These are phyloP conservation scores for Petrocephalus microphthalmus DNA, from an alignment of 2,113 vertebrate genomes.

Conservation along the genomic window DNA sequence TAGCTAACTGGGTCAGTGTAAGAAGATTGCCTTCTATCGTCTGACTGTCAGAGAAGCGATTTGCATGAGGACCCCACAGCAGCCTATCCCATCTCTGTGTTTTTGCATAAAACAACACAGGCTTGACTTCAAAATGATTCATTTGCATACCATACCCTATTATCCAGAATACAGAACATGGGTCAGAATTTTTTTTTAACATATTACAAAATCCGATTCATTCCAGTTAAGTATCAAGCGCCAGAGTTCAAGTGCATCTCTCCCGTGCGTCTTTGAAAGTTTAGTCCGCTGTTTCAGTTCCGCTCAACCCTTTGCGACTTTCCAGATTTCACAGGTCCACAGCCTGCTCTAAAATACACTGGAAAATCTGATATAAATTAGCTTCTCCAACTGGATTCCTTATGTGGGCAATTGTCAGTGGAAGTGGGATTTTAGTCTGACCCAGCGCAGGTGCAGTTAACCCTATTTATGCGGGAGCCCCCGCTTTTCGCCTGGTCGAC, in stretches of 20 bases:
- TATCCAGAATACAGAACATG: not conserved
- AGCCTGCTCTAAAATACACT: not conserved
- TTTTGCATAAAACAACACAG: conserved; percentile 87
- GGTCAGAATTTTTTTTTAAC: not conserved
- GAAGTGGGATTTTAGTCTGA: not conserved
- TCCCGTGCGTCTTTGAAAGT: not conserved
- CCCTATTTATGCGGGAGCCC: not conserved
- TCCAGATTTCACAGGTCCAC: not conserved
- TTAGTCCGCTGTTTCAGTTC: not conserved
- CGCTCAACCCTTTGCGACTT: not conserved
- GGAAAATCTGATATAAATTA: not conserved
- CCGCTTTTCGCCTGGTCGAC: not conserved
- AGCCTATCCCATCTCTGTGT: conserved; percentile 65
- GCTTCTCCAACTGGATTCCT: not conserved
- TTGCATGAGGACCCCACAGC: conserved; percentile 72
- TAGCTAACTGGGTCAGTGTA: conserved; percentile 53
- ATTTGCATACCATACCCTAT: conserved; percentile 10
- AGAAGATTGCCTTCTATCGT: conserved; percentile 50
- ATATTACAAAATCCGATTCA: not conserved
- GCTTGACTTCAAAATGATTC: conserved; percentile 47
- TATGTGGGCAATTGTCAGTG: not conserved
- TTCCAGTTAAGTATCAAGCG: not conserved
- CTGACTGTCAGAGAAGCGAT: conserved; percentile 51
- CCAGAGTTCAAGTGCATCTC: not conserved
- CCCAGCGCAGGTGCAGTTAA: not conserved